Evolutionary conservation across 1,140 invertebrate species (phyloP).

Genomic region (Arion vulgaris): DNA sequence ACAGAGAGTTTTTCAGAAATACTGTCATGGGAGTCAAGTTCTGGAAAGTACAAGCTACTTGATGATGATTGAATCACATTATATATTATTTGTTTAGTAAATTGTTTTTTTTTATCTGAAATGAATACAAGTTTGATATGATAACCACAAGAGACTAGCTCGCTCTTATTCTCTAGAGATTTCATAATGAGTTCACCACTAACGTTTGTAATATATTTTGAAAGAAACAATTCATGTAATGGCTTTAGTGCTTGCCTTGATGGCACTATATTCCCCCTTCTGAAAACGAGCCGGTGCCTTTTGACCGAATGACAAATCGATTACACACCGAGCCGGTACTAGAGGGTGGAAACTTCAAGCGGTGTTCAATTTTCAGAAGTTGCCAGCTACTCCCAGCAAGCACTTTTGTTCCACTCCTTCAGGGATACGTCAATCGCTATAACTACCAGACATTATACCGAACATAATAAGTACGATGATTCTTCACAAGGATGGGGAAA

Average conservation of each 20-base stretch:
- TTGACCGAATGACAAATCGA: background rate
- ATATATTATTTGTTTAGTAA: too few species aligned
- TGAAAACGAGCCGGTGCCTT: background rate
- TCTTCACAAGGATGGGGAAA: too few species aligned
- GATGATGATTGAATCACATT: too few species aligned
- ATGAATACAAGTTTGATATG: background rate
- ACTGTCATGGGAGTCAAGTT: too few species aligned
- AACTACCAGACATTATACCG: too few species aligned
- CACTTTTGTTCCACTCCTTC: background rate
- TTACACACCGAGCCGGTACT: background rate
- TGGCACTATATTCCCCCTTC: background rate
- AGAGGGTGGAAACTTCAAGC: background rate
- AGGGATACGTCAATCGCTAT: too few species aligned
- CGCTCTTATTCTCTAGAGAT: background rate
- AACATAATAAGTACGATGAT: too few species aligned
- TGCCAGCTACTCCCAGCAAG: background rate
- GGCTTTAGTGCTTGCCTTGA: background rate
- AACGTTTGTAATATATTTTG: conserved; percentile 9
- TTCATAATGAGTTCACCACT: background rate
- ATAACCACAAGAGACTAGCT: background rate
- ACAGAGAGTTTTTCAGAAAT: too few species aligned
- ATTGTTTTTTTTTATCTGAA: too few species aligned
- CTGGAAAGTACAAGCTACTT: too few species aligned
- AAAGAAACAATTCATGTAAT: conserved; percentile 27
- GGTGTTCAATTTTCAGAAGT: background rate